Percentiles rank a stretch among this genome's conserved stretches.
These are phyloP conservation scores for Himalopsyche phryganea DNA, from an alignment of 1,140 invertebrate species.

Conservation along the genomic window DNA sequence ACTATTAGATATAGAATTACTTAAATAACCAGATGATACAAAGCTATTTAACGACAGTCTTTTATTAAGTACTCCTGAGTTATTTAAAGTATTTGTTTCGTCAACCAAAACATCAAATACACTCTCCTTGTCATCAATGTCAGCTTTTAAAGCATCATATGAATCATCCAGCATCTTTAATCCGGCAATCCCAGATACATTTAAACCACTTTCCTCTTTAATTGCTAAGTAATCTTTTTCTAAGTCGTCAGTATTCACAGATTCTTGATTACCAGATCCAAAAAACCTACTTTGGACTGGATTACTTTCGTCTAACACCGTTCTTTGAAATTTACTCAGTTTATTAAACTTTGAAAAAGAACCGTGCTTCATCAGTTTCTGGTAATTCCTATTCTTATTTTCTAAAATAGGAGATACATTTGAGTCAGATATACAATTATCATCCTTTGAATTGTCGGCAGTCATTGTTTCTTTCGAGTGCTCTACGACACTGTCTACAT, in stretches of 20 bases:
- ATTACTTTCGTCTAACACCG: constrained; percentile 41
- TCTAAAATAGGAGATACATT: constrained; percentile 47
- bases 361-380: constrained; percentile 38
- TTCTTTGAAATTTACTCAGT: constrained; percentile 47
- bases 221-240: neutral
- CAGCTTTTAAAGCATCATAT: neutral
- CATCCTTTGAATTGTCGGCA: too few relatives aligned
- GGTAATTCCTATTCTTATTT: constrained; percentile 43
- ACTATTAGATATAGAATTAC: too few relatives aligned
- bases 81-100: too few relatives aligned
- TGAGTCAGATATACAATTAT: constrained; percentile 2
- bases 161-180: constrained; percentile 18
- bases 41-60: too few relatives aligned
- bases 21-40: too few relatives aligned
- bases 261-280: constrained; percentile 6
- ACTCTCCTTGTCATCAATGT: neutral
- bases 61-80: too few relatives aligned
- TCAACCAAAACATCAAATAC: too few relatives aligned
- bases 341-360: constrained; percentile 39
- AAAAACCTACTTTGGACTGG: constrained; percentile 50
- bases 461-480: neutral
- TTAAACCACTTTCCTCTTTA: constrained; percentile 21
- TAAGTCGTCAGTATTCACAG: constrained; percentile 12
- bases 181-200: constrained; percentile 14
- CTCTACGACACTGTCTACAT: neutral